Evolutionary conservation across 2,888 invertebrate genomes (phyloP), one percentile per base, ranked within the genome.

Genomic region (Stegophylla sp.): DNA sequence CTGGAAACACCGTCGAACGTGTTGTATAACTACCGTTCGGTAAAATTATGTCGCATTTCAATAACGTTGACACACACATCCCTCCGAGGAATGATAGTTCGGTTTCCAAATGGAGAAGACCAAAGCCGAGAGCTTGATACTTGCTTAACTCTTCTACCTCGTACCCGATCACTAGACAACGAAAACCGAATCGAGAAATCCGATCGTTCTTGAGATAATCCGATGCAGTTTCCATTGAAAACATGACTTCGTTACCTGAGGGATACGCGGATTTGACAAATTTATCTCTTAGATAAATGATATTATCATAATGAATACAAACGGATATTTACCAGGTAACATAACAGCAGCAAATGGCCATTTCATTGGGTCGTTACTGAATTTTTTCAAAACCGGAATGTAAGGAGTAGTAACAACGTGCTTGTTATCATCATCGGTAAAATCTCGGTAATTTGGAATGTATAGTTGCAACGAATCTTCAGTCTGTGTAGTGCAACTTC

Each of bases 151-250:
- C 79, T 59, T 71, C 91, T 92, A 91, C 95, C 87, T 91, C 96
- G 87, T 91, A 95, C 83, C 92, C 97, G 85, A 93, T 91, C 77
- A 93, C 92, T 45, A 94, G 87, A 85, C 94, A 94, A 83, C 91
- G 94, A 89, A 92, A 97, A 84, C 90, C 94, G 86, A 91, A 95
- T 10, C 79, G 61, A 83, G 91, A 91, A 0, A 91, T 91, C 85
- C 93, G 92, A 84, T 95, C 96, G 87, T 96, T 95, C 85, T 94
- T 95, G 83, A 96, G 91, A 87, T 97, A 98, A 86, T 97, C 93
- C 0, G 97, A 94, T 0, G 97, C 95, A 0, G 98, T 97, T 88
- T 98, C 98, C 85, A 99, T 86, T 0, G 97, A 96, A 87, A 98
- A 97, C 85, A 97, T 91, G 0, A 98, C 93, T 88, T 96, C 95